Percentiles rank a stretch among this genome's conserved stretches.
phyloP scores from a whole-genome alignment of 2,113 vertebrate species.

The Jaculus jaculus region DNA sequence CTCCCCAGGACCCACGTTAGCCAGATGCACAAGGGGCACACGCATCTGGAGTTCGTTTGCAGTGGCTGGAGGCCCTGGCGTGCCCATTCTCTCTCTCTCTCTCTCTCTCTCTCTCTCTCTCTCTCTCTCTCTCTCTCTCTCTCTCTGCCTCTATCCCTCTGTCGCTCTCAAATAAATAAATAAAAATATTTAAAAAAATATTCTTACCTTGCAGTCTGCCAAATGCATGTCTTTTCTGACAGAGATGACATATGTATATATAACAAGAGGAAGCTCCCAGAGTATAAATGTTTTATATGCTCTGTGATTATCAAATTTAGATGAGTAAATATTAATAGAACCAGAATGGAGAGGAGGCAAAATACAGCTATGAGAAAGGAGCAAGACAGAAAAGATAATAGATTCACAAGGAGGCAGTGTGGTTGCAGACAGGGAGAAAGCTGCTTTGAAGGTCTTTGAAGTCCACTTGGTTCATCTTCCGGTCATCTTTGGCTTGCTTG shows the following conservation, averaged over 20 bases:
- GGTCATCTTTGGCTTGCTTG: background rate
- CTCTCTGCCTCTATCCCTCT: too few relatives aligned
- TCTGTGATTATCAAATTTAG: background rate
- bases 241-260: background rate
- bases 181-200: too few relatives aligned
- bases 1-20: too few relatives aligned
- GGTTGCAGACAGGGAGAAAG: background rate
- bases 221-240: background rate
- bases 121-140: too few relatives aligned
- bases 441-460: background rate
- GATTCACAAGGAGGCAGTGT: background rate
- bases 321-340: background rate
- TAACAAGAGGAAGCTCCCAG: background rate
- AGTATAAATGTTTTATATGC: background rate
- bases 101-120: too few relatives aligned
- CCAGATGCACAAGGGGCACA: too few relatives aligned
- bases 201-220: background rate
- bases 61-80: too few relatives aligned
- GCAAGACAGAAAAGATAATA: background rate
- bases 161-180: too few relatives aligned
- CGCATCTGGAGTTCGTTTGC: too few relatives aligned
- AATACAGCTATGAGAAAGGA: background rate
- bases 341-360: background rate
- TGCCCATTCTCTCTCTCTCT: too few relatives aligned
- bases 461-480: background rate